Conservation (phyloP, 2,888 invertebrate genomes). For the Melangyna quadrimaculata region DNA sequence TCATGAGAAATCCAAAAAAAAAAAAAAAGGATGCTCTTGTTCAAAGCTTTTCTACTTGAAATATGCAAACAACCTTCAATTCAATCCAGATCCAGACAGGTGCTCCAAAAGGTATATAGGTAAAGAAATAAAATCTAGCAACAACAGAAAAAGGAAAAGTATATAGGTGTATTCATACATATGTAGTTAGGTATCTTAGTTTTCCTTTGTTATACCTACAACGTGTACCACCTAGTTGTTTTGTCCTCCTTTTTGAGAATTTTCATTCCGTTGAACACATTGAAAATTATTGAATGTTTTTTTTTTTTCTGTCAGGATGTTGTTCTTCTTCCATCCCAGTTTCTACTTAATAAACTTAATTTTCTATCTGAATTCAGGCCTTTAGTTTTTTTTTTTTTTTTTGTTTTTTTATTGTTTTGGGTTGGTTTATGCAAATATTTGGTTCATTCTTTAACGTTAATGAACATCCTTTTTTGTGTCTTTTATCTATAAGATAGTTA, state of each 20-base stretch:
- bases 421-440: constrained; percentile 17
- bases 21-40: constrained; percentile 6
- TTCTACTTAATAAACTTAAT: constrained; percentile 14
- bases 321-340: background rate
- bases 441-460: background rate
- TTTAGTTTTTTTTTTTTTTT: background rate
- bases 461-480: background rate
- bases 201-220: background rate
- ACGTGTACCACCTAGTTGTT: background rate
- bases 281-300: constrained; percentile 14
- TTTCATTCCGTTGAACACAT: background rate
- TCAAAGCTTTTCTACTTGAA: background rate
- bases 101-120: background rate
- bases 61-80: constrained; percentile 17
- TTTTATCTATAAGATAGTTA: background rate
- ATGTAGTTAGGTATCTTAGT: too few species aligned
- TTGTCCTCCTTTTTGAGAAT: background rate
- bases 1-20: background rate
- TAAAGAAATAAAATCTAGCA: background rate
- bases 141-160: background rate
- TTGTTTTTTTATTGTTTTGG: background rate
- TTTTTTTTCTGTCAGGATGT: background rate
- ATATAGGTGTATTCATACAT: too few species aligned
- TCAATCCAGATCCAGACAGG: constrained; percentile 6
- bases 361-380: constrained; percentile 6